Evolutionary conservation across 2,797 vertebrate species (phyloP).

Genomic region (Cheirogaleus major): DNA sequence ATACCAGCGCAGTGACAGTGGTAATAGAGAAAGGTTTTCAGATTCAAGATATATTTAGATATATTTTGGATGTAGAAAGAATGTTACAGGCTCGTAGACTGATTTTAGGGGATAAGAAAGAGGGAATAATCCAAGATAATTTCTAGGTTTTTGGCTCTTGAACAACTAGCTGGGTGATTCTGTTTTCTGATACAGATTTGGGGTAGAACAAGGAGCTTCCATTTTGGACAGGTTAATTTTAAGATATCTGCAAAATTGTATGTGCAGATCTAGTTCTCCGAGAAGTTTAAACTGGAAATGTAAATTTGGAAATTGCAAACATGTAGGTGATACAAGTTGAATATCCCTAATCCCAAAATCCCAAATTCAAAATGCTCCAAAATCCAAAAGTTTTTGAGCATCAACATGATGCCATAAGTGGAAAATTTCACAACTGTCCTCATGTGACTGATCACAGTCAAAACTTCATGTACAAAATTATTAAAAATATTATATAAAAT

Average conservation of each 20-base stretch:
- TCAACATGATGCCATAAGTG: not conserved
- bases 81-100: not conserved
- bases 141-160: not conserved
- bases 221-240: not conserved
- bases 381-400: not conserved
- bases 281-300: constrained; percentile 29
- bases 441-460: not conserved
- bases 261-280: not conserved
- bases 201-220: not conserved
- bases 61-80: not conserved
- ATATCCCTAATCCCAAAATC: not conserved
- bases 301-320: not conserved
- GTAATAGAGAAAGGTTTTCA: not conserved
- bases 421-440: not conserved
- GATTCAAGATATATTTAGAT: not conserved
- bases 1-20: not conserved
- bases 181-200: not conserved
- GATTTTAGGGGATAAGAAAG: not conserved
- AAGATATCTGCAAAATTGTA: not conserved
- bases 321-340: not conserved
- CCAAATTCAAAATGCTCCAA: not conserved
- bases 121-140: not conserved
- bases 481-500: not conserved
- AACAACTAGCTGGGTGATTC: not conserved
- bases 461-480: not conserved